Evolutionary conservation across 2,888 invertebrate species (phyloP).

Genomic region (Eubasilissa splendida): DNA sequence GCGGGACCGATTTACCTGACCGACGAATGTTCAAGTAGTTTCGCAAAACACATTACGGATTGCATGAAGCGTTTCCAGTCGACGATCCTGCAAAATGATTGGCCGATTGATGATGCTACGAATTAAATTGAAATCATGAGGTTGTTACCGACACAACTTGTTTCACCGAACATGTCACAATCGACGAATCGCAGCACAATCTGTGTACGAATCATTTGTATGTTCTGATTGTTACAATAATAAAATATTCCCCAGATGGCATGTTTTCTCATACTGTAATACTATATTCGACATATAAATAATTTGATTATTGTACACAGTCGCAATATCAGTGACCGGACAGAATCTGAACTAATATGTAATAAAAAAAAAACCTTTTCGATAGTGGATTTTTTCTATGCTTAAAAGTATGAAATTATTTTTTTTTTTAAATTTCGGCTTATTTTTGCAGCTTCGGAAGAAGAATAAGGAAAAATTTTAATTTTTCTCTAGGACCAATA

Average conservation of each 20-base stretch:
- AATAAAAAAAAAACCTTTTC: no score
- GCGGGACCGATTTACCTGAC: neutral
- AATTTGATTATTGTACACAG: no score
- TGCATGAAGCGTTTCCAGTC: constrained; percentile 19
- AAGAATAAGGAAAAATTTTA: no score
- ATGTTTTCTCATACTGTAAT: neutral
- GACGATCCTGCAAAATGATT: constrained; percentile 1
- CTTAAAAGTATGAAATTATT: no score
- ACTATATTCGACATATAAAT: neutral
- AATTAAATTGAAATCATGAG: constrained; percentile 44
- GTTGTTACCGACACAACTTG: constrained; percentile 33
- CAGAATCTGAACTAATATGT: no score
- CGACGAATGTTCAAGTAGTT: neutral
- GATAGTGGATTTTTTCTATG: no score
- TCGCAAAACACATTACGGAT: constrained; percentile 19
- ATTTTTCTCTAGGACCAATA: no score
- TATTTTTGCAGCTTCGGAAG: no score
- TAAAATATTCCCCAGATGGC: neutral
- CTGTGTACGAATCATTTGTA: no score
- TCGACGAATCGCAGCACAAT: no score
- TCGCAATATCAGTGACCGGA: no score
- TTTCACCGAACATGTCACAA: constrained; percentile 27
- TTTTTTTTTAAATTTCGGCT: no score
- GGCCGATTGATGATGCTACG: constrained; percentile 25
- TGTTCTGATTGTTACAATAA: neutral